phyloP scores from a whole-genome alignment of 2,888 invertebrate species.

The Ennomos quercinarius region DNA sequence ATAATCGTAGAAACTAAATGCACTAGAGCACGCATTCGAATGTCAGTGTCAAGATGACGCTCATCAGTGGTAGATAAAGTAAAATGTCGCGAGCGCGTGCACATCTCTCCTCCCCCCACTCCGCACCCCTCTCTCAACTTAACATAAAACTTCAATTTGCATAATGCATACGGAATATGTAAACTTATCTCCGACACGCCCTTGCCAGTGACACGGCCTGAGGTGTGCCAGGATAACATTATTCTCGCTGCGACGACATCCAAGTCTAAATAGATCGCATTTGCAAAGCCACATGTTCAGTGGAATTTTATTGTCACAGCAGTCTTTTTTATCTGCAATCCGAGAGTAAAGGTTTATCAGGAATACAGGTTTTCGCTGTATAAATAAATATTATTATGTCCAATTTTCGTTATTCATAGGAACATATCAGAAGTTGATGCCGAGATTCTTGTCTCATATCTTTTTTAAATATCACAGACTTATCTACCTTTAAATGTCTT shows the following conservation, averaged over 20 bases:
- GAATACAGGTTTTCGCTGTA: constrained; percentile 34
- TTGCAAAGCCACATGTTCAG: constrained; percentile 68
- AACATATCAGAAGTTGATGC: constrained; percentile 22
- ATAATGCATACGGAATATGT: constrained; percentile 84
- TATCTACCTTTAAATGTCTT: constrained; percentile 32
- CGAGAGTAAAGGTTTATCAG: constrained; percentile 31
- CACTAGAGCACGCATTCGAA: constrained; percentile 40
- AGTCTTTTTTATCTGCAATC: constrained; percentile 46
- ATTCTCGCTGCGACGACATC: constrained; percentile 76
- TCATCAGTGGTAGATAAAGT: constrained; percentile 57
- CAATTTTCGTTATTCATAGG: constrained; percentile 16
- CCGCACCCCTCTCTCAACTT: constrained; percentile 55
- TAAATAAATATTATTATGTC: constrained; percentile 27
- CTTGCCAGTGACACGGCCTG: constrained; percentile 77
- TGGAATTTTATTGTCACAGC: constrained; percentile 61
- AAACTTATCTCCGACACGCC: constrained; percentile 83
- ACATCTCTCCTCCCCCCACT: constrained; percentile 41
- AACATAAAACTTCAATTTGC: constrained; percentile 84
- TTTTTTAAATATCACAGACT: constrained; percentile 24
- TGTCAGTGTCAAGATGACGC: constrained; percentile 56
- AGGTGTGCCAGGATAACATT: constrained; percentile 83
- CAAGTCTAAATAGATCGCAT: constrained; percentile 80
- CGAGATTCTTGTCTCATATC: constrained; percentile 15
- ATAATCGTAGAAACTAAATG: constrained; percentile 43
- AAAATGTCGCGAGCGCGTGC: constrained; percentile 57